A percentile compares a stretch with the other conserved stretches of the same genome.
These are phyloP conservation scores for Tricholauxania praeusta DNA, from an alignment of 2,888 invertebrate genomes.

Conservation along the genomic window DNA sequence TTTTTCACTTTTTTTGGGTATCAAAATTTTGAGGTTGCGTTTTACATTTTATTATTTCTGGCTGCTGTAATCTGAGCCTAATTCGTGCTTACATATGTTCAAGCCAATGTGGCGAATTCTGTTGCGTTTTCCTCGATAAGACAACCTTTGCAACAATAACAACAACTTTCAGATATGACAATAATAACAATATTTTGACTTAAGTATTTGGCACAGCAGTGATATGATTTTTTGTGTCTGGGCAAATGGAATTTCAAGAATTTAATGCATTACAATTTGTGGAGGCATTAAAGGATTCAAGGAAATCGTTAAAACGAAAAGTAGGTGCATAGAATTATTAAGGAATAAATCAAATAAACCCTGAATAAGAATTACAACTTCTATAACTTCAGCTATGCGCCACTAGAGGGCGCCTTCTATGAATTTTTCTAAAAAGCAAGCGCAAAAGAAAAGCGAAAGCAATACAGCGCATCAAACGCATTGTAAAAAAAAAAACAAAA, in stretches of 20 bases:
- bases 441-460: constrained; percentile 36
- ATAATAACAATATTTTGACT: neutral
- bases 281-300: neutral
- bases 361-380: neutral
- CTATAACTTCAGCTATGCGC: neutral
- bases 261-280: neutral
- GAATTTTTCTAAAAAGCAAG: constrained; percentile 4
- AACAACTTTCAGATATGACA: no score
- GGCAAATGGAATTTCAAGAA: neutral
- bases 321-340: neutral
- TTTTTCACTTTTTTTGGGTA: constrained; percentile 11
- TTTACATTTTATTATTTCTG: constrained; percentile 27
- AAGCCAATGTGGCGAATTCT: neutral
- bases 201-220: constrained; percentile 24
- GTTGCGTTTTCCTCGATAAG: neutral
- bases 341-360: no score
- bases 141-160: neutral
- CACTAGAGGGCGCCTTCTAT: constrained; percentile 10
- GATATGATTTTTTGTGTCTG: constrained; percentile 10
- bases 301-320: neutral
- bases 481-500: no score
- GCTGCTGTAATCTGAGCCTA: constrained; percentile 49
- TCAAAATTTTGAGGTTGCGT: neutral
- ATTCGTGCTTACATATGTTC: constrained; percentile 51
- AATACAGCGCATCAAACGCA: neutral